Evolutionary conservation across 2,797 vertebrate species (phyloP).

Genomic region (Pipistrellus nathusii): DNA sequence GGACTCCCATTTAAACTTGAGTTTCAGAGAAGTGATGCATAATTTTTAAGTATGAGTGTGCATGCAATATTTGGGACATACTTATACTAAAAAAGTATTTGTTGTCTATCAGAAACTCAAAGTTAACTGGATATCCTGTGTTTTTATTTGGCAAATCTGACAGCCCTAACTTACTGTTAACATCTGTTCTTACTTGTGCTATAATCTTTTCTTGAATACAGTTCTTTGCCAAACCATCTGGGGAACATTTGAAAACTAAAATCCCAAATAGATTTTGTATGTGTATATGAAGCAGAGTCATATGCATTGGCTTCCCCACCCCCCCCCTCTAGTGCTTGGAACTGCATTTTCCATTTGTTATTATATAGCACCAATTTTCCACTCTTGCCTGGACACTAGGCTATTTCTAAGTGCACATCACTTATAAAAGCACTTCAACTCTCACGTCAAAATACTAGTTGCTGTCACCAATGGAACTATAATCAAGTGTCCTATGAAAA

Average conservation of each 20-base stretch:
- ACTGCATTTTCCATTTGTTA: conserved; percentile 21
- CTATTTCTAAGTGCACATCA: background rate
- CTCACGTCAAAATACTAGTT: background rate
- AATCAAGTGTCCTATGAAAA: background rate
- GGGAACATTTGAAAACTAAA: conserved; percentile 59
- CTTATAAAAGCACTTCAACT: background rate
- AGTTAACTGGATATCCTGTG: background rate
- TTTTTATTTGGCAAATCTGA: conserved; percentile 59
- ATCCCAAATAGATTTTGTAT: conserved; percentile 2
- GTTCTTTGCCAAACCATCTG: conserved; percentile 52
- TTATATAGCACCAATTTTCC: background rate
- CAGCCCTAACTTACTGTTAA: background rate
- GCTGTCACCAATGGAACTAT: background rate
- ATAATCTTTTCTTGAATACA: background rate
- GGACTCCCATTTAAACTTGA: background rate
- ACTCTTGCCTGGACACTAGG: background rate
- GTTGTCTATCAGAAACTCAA: conserved; percentile 31
- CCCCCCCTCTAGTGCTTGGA: background rate
- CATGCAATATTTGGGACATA: background rate
- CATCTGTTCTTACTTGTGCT: conserved; percentile 13
- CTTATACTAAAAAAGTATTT: conserved; percentile 22
- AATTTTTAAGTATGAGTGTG: background rate
- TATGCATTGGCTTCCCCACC: background rate
- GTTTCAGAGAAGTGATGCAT: conserved; percentile 7
- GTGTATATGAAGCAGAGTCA: background rate